Percentiles rank a stretch among this genome's conserved stretches.
phyloP scores from a whole-genome alignment of 2,888 invertebrate species.

The Drosophila niveifrons region DNA sequence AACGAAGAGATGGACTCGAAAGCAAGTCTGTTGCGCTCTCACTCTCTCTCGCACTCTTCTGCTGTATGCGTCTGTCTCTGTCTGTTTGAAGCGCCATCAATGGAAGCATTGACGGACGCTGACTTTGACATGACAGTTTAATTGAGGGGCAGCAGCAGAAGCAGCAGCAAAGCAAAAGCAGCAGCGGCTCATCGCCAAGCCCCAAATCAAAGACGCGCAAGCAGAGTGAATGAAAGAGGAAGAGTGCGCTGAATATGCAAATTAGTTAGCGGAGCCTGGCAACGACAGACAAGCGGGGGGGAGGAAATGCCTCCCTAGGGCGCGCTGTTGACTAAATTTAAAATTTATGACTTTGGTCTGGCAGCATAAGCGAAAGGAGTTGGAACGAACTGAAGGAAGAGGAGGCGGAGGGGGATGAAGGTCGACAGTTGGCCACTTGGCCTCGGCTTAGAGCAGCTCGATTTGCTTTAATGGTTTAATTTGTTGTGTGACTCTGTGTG shows the following conservation, averaged over 20 bases:
- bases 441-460: conserved; percentile 49
- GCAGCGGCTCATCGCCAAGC: background rate
- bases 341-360: conserved; percentile 70
- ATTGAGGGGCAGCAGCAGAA: conserved; percentile 55
- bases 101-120: conserved; percentile 55
- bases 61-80: background rate
- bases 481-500: conserved; percentile 37
- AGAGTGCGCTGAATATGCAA: conserved; percentile 64
- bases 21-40: background rate
- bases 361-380: background rate
- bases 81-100: conserved; percentile 25
- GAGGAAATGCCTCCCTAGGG: conserved; percentile 12
- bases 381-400: background rate
- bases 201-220: conserved; percentile 4
- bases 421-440: conserved; percentile 20
- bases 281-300: conserved; percentile 3
- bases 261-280: conserved; percentile 59
- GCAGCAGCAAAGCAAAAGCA: no score
- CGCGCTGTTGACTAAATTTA: conserved; percentile 63
- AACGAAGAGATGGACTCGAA: conserved; percentile 22
- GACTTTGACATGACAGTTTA: conserved; percentile 78
- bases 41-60: background rate
- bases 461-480: conserved; percentile 58
- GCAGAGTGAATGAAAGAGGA: background rate
- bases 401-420: background rate